These are phyloP conservation scores for Chrysocyon brachyurus DNA, from an alignment of 2,797 vertebrate species.

Conservation along the genomic window DNA sequence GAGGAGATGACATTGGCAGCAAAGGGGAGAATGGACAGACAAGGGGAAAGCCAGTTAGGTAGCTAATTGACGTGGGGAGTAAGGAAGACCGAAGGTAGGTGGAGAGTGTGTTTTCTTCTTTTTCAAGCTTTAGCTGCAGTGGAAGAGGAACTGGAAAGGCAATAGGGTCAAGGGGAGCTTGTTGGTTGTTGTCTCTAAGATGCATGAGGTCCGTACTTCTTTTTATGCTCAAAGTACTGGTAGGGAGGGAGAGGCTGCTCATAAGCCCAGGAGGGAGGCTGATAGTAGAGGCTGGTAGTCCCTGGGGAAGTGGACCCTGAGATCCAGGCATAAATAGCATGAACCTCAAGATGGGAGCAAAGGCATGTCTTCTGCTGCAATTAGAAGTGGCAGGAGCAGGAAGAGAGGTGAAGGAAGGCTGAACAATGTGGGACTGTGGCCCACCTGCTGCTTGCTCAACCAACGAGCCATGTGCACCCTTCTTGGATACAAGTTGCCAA, in stretches of 20 bases:
- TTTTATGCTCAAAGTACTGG: not conserved
- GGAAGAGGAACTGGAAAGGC: not conserved
- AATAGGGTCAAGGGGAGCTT: not conserved
- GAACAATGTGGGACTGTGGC: fast-evolving
- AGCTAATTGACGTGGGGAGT: not conserved
- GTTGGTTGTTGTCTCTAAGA: not conserved
- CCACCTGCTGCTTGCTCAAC: not conserved
- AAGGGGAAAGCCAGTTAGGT: not conserved
- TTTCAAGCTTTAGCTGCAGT: not conserved
- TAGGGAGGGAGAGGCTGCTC: not conserved
- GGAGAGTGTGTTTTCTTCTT: not conserved
- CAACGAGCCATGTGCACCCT: fast-evolving
- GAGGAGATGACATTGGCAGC: not conserved
- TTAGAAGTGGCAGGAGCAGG: not conserved
- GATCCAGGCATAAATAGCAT: too few species aligned
- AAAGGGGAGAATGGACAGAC: not conserved
- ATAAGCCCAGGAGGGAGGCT: not conserved
- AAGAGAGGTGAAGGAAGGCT: not conserved
- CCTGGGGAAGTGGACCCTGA: not conserved
- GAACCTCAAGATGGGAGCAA: not conserved
- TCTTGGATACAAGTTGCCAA: not conserved
- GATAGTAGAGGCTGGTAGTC: not conserved
- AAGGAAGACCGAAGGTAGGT: too few species aligned
- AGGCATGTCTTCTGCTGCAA: not conserved
- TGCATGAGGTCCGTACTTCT: not conserved